phyloP scores from a whole-genome alignment of 1,140 invertebrate species.

The Triops cancriformis region DNA sequence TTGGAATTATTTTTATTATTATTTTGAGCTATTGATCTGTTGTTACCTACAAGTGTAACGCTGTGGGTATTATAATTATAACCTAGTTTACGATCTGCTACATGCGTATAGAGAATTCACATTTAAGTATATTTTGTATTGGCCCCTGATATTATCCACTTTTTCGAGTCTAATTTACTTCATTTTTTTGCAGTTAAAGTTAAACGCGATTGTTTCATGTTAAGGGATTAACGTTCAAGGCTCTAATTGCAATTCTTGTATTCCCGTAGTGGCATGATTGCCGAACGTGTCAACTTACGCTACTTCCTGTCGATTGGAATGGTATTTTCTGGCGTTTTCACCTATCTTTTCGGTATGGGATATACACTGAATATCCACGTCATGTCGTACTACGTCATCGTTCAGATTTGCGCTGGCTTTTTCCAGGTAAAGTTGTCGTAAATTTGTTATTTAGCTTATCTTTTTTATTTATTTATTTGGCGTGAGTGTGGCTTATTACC shows the following conservation, averaged over 20 bases:
- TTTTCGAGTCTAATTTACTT: no score
- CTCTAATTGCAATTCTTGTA: not conserved
- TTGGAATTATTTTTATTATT: no score
- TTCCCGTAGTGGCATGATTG: conserved; percentile 65
- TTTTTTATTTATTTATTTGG: conserved; percentile 26
- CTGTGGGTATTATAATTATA: no score
- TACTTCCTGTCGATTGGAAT: conserved; percentile 86
- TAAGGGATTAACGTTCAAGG: no score
- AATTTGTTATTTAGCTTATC: conserved; percentile 13
- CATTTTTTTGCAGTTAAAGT: no score
- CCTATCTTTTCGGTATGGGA: conserved; percentile 82
- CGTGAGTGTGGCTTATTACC: conserved; percentile 19
- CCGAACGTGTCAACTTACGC: conserved; percentile 80
- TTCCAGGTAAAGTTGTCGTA: not conserved
- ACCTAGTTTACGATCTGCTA: no score
- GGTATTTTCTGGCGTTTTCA: conserved; percentile 77
- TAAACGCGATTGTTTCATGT: not conserved
- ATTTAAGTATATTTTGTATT: no score
- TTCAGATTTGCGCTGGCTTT: conserved; percentile 56
- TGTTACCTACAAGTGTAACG: no score
- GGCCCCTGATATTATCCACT: no score
- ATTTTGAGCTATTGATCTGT: no score
- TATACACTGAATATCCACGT: conserved; percentile 72
- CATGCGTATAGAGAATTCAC: no score
- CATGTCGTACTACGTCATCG: conserved; percentile 72